Evolutionary conservation across 2,113 vertebrate species (phyloP).

Genomic region (Lepus europaeus): DNA sequence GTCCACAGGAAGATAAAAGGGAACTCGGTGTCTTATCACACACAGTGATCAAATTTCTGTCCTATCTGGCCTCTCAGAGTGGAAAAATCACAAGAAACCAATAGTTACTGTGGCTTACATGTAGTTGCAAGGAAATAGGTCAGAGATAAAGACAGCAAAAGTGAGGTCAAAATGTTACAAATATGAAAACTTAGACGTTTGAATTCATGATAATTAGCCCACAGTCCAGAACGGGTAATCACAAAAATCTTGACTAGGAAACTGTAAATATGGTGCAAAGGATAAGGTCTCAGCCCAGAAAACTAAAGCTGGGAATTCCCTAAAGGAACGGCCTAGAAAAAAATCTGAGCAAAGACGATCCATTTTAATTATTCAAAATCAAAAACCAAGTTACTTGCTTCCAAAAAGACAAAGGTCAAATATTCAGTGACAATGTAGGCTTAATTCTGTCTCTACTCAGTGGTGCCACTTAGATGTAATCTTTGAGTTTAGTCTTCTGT

Average conservation of each 20-base stretch:
- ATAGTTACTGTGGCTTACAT: not conserved
- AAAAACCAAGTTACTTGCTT: not conserved
- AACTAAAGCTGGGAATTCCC: not conserved
- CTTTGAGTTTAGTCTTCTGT: constrained; percentile 51
- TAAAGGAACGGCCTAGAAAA: not conserved
- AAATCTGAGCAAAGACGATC: not conserved
- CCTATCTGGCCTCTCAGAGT: constrained; percentile 16
- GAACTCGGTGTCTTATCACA: not conserved
- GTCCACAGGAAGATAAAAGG: constrained; percentile 11
- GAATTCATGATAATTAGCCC: constrained; percentile 23
- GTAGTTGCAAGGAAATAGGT: not conserved
- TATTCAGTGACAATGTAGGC: not conserved
- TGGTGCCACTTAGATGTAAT: constrained; percentile 56
- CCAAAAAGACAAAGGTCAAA: constrained; percentile 32
- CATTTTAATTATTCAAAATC: constrained; percentile 44
- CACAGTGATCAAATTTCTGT: constrained; percentile 27
- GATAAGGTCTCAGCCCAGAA: not conserved
- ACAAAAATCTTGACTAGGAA: constrained; percentile 25
- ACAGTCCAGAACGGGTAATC: not conserved
- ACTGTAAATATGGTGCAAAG: not conserved
- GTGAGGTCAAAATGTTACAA: not conserved
- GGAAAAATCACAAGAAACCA: not conserved
- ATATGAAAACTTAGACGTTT: constrained; percentile 25
- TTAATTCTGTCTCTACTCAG: not conserved
- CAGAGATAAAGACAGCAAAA: constrained; percentile 31